Percentiles rank a stretch among this genome's conserved stretches.
phyloP scores from a whole-genome alignment of 2,888 invertebrate species.

The Drosophila imparisetae region DNA sequence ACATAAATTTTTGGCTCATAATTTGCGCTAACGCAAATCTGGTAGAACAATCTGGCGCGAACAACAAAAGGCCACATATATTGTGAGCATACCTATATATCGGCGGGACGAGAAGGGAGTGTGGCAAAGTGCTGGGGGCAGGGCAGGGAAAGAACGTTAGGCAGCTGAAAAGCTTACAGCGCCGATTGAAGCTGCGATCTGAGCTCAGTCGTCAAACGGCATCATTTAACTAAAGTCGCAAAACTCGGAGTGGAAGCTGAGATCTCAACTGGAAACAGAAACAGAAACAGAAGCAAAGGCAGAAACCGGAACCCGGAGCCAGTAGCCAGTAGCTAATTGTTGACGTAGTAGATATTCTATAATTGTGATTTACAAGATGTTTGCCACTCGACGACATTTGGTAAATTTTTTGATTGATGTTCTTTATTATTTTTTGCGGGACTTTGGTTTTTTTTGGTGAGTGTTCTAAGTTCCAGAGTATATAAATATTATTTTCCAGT shows the following conservation, averaged over 20 bases:
- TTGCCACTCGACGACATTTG: conserved; percentile 59
- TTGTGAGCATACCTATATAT: conserved; percentile 45
- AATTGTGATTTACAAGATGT: conserved; percentile 52
- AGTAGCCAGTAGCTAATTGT: conserved; percentile 6
- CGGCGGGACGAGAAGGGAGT: neutral
- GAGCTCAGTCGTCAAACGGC: conserved; percentile 68
- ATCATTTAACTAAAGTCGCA: conserved; percentile 77
- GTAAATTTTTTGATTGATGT: conserved; percentile 61
- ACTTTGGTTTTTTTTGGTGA: conserved; percentile 4
- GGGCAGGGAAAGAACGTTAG: conserved; percentile 22
- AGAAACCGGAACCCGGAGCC: neutral
- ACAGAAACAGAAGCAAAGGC: conserved; percentile 2
- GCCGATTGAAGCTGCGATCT: conserved; percentile 54
- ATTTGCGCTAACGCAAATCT: conserved; percentile 54
- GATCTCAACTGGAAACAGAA: conserved; percentile 39
- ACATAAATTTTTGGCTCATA: conserved; percentile 65
- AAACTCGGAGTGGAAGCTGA: conserved; percentile 47
- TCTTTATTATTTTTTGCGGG: neutral
- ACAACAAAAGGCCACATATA: conserved; percentile 54
- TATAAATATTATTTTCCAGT: conserved; percentile 7
- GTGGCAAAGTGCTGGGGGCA: neutral
- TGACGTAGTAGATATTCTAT: conserved; percentile 22
- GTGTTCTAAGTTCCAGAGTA: neutral
- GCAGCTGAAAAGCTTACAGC: conserved; percentile 65
- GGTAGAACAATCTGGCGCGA: conserved; percentile 14